Evolutionary conservation across 2,113 vertebrate species (phyloP), one percentile per base, ranked within the genome.

Genomic region (Haemorhous mexicanus): DNA sequence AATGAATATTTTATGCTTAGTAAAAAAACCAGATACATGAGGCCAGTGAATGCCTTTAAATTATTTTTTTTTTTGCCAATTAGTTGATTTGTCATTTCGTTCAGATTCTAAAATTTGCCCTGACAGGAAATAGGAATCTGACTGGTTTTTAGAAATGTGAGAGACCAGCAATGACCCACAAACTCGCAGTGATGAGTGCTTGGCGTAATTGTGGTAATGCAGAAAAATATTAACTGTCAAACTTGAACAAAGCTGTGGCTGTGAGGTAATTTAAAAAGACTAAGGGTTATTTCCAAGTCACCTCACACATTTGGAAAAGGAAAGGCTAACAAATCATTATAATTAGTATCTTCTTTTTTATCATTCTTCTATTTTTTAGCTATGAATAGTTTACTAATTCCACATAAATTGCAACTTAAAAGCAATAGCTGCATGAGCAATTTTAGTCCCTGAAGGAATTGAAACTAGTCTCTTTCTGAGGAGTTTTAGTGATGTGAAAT

Each of bases 291-390:
- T 96, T 96, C 91, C 56, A 70, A 95, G 72, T 41, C 69, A 92
- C 85, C 86, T 95, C 87, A 78, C 82, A 61, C 7, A 39, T 82
- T 94, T 89, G 43, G 66, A 89, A 87, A 85, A 50, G 17, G 67
- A 96, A 96, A 93, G 82, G 47, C 78, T 93, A 95, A 39, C 33
- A 78, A 80, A 73, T 94, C 47, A 67, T 52, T 86, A 63, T 47
- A 76, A 94, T 89, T 94, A 70, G 10, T 70, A 46, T 93, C 70
- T 83, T 73, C 50, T 76, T 76, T 76, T 89, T 90, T 89, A 39
- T 74, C 22, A 27, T 73, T 76, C 46, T 66, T 87, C 30, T 32
- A 46, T 95, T 90, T 46, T 89, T 74, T n/a, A 87, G 13, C 41
- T 75, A 37, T 47, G 33, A 80, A 70, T 70, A 63, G 14, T 37